phyloP scores from a whole-genome alignment of 2,113 vertebrate genomes.

The Craseonycteris thonglongyai region DNA sequence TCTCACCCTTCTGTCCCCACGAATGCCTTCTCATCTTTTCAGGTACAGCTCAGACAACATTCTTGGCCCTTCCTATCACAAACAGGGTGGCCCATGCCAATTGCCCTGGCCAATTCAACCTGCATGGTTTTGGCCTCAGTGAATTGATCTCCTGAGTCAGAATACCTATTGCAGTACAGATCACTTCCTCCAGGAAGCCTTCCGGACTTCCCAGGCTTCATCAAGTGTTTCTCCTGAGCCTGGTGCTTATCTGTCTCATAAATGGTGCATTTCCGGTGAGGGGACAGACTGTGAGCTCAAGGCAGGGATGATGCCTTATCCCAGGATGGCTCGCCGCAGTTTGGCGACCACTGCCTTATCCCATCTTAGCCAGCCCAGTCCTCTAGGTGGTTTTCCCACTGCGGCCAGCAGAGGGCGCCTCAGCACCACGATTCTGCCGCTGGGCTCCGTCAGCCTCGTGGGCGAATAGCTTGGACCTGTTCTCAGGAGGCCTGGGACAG shows the following conservation, averaged over 20 bases:
- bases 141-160: neutral
- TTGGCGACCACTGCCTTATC: no score
- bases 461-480: neutral
- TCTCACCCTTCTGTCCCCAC: neutral
- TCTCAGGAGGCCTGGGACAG: neutral
- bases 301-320: neutral
- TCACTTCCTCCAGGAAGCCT: slow-evolving; percentile 9
- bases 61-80: neutral
- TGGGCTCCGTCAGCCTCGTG: rapidly evolving
- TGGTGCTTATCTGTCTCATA: neutral
- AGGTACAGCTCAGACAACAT: neutral
- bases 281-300: neutral
- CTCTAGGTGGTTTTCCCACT: neutral
- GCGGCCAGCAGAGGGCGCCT: slow-evolving; percentile 47
- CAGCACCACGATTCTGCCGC: neutral
- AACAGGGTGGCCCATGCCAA: neutral
- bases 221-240: neutral
- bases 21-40: neutral
- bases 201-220: neutral
- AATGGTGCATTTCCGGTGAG: neutral
- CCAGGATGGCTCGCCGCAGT: no score
- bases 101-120: neutral
- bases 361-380: neutral
- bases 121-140: neutral
- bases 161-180: neutral